Base-by-base conservation (phyloP, 2,797 vertebrate species). In the Sardinella longiceps region DNA sequence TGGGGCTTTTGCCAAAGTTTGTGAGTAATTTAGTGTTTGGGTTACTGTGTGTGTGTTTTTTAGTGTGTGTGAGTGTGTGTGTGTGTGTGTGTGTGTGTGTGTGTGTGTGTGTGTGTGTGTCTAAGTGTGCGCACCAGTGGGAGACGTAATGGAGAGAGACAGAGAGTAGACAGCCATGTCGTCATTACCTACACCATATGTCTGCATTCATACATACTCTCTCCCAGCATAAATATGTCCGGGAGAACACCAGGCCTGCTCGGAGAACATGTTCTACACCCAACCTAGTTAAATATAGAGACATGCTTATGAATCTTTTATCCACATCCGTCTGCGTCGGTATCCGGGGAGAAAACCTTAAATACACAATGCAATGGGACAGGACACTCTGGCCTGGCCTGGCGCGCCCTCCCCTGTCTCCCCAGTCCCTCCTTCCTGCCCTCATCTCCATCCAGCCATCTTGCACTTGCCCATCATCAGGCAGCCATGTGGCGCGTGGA, bases 301-400 rank as follows among this genome's bases (percentile, higher is more conserved):
- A 92, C 37, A 0, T 81, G 81, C 84, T 92, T 94, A 94, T 95
- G 89, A 94, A 94, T 95, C 89, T 95, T 95, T 95, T 45, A 95
- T 94, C 89, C 89, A 87, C 89, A 91, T 88, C 90, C 91, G 93
- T 94, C 94, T 94, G 92, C 88, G 84, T 77, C 84, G 89, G 90
- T 93, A 91, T 93, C 93, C 82, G 87, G 94, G 93, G 92, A 93
- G 87, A 90, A 85, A 84, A 89, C 90, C 89, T 92, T 93, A 92
- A 94, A 93, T 92, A 93, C 88, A 93, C 92, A 92, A 90, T 90
- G 91, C 93, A 93, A 89, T 92, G 84, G 90, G 90, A 70, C 28
- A 30, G 90, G 90, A 70, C 28, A 30, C 11, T 14, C 63, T 37
- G n/a, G 5, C 51, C 18, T 53, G 51, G 4, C 5, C 0, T 53